A percentile compares a stretch with the other conserved stretches of the same genome.
Evolutionary conservation across 2,797 vertebrate species (phyloP).

Genomic region (Lerista edwardsae): DNA sequence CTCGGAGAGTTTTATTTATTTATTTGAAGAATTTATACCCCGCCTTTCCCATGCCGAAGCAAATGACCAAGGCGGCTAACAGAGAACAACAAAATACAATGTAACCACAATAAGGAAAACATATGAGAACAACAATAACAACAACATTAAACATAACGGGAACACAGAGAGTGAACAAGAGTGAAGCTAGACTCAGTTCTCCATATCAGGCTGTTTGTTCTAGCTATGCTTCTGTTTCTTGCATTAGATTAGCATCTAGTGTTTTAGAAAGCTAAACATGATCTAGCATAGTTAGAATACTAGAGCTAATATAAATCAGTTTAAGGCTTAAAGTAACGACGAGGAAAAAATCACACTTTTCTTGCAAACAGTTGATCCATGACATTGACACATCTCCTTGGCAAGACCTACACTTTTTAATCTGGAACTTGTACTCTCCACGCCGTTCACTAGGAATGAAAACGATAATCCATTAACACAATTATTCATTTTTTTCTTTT

Average conservation of each 20-base stretch:
- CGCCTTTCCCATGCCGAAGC: too few species aligned
- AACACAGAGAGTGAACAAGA: too few species aligned
- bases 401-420: not conserved
- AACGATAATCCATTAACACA: not conserved
- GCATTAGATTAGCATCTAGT: not conserved
- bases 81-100: too few species aligned
- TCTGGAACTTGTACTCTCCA: not conserved
- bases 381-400: not conserved
- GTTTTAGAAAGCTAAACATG: not conserved
- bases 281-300: not conserved
- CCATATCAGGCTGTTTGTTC: not conserved
- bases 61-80: too few species aligned
- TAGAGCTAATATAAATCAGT: not conserved
- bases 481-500: not conserved
- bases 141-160: too few species aligned
- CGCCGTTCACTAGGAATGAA: not conserved
- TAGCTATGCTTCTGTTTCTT: too few species aligned
- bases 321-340: not conserved
- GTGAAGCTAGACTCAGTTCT: too few species aligned
- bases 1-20: too few species aligned
- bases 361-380: not conserved
- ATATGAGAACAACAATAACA: too few species aligned
- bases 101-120: too few species aligned
- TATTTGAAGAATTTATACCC: too few species aligned
- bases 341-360: not conserved